Evolutionary conservation across 2,797 vertebrate species (phyloP).

Genomic region (Notamacropus eugenii): DNA sequence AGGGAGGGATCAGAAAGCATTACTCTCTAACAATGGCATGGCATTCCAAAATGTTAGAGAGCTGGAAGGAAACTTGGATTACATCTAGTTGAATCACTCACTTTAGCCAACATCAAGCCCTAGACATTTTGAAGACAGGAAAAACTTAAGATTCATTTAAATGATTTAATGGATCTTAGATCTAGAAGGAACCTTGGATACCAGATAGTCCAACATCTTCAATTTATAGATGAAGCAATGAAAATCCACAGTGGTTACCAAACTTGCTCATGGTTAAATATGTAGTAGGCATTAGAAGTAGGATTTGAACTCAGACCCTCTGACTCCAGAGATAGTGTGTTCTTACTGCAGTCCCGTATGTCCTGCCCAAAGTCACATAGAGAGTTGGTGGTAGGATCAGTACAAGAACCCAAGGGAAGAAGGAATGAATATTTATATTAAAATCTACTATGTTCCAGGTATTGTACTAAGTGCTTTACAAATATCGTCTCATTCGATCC

Average conservation of each 20-base stretch:
- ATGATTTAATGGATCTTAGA: background rate
- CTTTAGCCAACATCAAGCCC: background rate
- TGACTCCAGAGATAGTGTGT: background rate
- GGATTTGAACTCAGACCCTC: background rate
- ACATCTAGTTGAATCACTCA: background rate
- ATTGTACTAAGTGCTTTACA: background rate
- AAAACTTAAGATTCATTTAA: background rate
- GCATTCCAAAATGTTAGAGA: too few species aligned
- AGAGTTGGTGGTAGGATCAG: background rate
- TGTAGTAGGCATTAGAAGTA: background rate
- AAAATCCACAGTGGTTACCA: background rate
- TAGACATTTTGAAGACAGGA: background rate
- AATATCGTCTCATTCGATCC: background rate
- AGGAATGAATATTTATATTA: background rate
- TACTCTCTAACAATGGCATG: too few species aligned
- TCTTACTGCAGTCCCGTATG: background rate
- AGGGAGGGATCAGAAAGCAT: too few species aligned
- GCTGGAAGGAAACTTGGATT: too few species aligned
- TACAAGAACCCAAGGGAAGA: background rate
- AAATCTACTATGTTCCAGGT: background rate
- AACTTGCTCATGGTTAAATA: background rate
- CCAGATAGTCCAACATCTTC: background rate
- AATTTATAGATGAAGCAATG: background rate
- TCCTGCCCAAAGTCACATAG: background rate
- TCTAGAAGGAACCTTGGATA: background rate